A percentile compares a stretch with the other conserved stretches of the same genome.
These are phyloP conservation scores for Chlorospingus flavigularis DNA, from an alignment of 2,797 vertebrate genomes.

Conservation along the genomic window DNA sequence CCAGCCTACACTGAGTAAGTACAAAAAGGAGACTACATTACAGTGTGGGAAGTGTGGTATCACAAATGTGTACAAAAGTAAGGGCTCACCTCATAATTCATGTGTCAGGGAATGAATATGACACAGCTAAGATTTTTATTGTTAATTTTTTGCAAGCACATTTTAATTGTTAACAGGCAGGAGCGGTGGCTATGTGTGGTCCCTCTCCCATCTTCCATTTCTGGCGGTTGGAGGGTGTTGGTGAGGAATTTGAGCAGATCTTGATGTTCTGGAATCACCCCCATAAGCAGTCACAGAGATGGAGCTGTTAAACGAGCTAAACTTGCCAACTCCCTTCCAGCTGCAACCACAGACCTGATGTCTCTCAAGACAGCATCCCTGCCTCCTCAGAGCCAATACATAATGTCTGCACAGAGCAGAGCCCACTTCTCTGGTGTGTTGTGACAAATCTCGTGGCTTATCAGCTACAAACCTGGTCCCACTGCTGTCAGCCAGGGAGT, in stretches of 20 bases:
- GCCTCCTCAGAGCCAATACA: background rate
- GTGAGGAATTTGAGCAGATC: background rate
- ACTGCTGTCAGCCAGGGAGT: background rate
- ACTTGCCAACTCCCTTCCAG: background rate
- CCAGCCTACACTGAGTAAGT: background rate
- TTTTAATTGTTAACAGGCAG: conserved; percentile 60
- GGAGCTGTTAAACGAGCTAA: background rate
- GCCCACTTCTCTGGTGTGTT: background rate
- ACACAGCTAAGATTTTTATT: conserved; percentile 22
- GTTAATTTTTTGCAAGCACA: conserved; percentile 26
- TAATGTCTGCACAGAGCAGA: background rate
- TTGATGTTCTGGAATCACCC: background rate
- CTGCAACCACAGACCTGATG: background rate
- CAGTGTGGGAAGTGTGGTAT: conserved; percentile 19
- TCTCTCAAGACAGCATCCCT: background rate
- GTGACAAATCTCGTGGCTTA: background rate
- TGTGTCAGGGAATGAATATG: background rate
- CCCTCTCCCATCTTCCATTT: conserved; percentile 18
- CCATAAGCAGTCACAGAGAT: background rate
- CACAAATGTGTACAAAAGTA: background rate
- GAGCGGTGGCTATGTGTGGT: conserved; percentile 53
- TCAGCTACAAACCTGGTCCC: background rate
- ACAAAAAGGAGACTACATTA: background rate
- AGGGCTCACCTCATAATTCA: conserved; percentile 41
- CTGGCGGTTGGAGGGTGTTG: background rate